Conservation (phyloP, 1,140 invertebrate species). For the Zelostemma sp. region DNA sequence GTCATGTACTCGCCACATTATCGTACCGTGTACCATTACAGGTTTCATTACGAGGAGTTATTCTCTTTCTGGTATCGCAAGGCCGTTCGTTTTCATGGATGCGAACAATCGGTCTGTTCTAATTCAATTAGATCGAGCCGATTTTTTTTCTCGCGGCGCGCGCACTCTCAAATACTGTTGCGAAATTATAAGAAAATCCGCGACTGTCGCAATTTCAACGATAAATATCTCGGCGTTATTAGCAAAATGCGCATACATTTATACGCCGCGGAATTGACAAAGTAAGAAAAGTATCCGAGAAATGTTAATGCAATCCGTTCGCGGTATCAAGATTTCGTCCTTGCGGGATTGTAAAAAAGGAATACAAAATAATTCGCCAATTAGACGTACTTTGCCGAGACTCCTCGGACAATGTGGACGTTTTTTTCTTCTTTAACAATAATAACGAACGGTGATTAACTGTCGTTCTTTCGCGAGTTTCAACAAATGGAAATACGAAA, state of each 20-base stretch:
- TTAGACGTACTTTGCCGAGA: background rate
- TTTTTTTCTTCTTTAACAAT: background rate
- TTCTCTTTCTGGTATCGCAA: constrained; percentile 53
- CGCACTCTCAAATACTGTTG: background rate
- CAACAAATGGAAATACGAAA: too few species aligned
- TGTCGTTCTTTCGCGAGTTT: too few species aligned
- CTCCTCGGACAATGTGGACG: background rate
- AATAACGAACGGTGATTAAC: background rate
- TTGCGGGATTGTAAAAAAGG: constrained; percentile 17
- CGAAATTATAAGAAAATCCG: constrained; percentile 1
- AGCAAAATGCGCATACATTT: constrained; percentile 40
- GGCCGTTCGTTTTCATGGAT: constrained; percentile 25
- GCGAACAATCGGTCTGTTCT: background rate
- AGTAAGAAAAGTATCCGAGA: constrained; percentile 44
- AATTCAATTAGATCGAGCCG: background rate
- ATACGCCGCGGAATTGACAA: constrained; percentile 18
- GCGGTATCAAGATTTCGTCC: constrained; percentile 24
- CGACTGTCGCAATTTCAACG: constrained; percentile 2
- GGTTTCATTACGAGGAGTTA: constrained; percentile 51
- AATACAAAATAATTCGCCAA: constrained; percentile 4
- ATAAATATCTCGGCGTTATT: constrained; percentile 7
- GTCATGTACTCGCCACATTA: constrained; percentile 32
- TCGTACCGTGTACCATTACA: constrained; percentile 34
- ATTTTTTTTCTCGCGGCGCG: too few species aligned
- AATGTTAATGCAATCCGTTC: constrained; percentile 30